phyloP scores from a whole-genome alignment of 1,140 invertebrate genomes.

The Drosophila pallidifrons region DNA sequence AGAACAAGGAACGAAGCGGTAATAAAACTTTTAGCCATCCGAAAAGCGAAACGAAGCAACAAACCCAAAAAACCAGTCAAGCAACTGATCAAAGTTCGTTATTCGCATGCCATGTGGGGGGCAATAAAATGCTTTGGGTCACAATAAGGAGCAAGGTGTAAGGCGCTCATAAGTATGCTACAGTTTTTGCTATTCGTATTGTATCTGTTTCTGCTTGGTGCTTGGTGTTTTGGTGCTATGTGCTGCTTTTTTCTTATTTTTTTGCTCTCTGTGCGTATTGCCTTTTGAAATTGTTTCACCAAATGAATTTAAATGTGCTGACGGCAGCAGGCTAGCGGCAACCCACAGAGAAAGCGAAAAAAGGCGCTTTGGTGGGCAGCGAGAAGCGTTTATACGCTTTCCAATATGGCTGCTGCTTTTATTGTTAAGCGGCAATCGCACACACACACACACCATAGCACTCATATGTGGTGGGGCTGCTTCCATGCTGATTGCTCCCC shows the following conservation, averaged over 20 bases:
- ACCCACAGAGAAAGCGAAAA: neutral
- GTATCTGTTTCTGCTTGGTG: slow-evolving; percentile 10
- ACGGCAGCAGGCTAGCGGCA: slow-evolving; percentile 38
- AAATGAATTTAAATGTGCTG: slow-evolving; percentile 81
- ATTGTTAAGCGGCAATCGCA: slow-evolving; percentile 40
- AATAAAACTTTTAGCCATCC: slow-evolving; percentile 79
- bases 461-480: slow-evolving; percentile 5
- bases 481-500: slow-evolving; percentile 72
- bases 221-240: slow-evolving; percentile 1
- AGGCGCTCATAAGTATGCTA: slow-evolving; percentile 75
- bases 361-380: neutral
- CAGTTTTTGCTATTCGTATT: slow-evolving; percentile 43
- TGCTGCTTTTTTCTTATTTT: neutral
- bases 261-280: slow-evolving; percentile 44
- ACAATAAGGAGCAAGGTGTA: slow-evolving; percentile 61
- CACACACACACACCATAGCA: neutral
- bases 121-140: slow-evolving; percentile 72
- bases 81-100: slow-evolving; percentile 72
- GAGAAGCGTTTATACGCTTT: slow-evolving; percentile 47
- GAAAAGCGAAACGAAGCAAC: slow-evolving; percentile 42
- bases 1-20: slow-evolving; percentile 63
- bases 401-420: slow-evolving; percentile 65
- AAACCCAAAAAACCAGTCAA: slow-evolving; percentile 27
- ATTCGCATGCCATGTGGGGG: slow-evolving; percentile 39
- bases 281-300: slow-evolving; percentile 70